Evolutionary conservation across 2,113 vertebrate genomes (phyloP).

Genomic region (Alaudala cheleensis): DNA sequence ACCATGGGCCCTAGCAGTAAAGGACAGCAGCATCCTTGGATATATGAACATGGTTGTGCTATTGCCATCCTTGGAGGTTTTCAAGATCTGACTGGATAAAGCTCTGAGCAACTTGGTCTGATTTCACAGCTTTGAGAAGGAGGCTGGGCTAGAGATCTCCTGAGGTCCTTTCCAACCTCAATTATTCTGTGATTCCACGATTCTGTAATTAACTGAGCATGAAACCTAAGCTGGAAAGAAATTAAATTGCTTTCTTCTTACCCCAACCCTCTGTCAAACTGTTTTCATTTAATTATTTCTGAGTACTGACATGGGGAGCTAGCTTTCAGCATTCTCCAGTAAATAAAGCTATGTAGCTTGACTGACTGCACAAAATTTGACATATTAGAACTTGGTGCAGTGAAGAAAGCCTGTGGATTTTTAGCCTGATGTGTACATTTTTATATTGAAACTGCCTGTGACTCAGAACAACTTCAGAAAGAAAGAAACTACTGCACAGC

Average conservation of each 20-base stretch:
- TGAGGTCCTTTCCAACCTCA: constrained; percentile 20
- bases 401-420: neutral
- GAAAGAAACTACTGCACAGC: constrained; percentile 26
- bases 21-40: neutral
- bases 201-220: constrained; percentile 59
- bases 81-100: neutral
- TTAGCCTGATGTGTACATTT: neutral
- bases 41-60: neutral
- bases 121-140: neutral
- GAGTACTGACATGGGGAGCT: constrained; percentile 4
- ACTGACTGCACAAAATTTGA: constrained; percentile 31
- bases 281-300: constrained; percentile 41
- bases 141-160: constrained; percentile 31
- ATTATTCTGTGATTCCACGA: constrained; percentile 11
- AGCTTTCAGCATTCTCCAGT: neutral
- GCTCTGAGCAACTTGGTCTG: neutral
- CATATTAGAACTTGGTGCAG: neutral
- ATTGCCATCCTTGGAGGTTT: neutral
- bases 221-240: constrained; percentile 42
- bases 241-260: constrained; percentile 53
- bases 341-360: constrained; percentile 41
- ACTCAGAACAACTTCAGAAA: constrained; percentile 23
- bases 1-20: neutral
- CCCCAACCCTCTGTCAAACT: neutral
- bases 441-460: neutral